Evolutionary conservation across 2,113 vertebrate species (phyloP).

Genomic region (Collichthys lucidus): DNA sequence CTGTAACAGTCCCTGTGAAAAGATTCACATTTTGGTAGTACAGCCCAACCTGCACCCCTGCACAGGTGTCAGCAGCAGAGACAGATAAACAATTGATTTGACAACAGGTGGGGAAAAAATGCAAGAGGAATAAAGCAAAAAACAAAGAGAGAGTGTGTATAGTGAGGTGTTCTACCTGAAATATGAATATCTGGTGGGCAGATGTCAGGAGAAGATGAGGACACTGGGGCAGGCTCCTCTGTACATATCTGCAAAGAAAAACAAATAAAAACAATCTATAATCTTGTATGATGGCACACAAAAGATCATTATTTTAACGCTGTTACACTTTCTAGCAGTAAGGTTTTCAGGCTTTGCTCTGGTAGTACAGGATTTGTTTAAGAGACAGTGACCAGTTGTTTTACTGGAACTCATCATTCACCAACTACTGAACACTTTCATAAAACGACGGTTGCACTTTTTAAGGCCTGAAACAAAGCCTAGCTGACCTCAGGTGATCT

Average conservation of each 20-base stretch:
- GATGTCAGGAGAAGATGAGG: constrained; percentile 86
- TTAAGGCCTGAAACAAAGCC: neutral
- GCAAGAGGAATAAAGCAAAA: neutral
- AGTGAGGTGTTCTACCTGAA: constrained; percentile 59
- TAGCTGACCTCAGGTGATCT: constrained; percentile 87
- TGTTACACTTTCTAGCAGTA: neutral
- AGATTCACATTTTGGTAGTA: too few relatives aligned
- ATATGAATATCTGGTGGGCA: constrained; percentile 86
- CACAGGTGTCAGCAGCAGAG: neutral
- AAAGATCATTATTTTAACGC: neutral
- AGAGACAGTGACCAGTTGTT: neutral
- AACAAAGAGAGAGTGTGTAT: too few relatives aligned
- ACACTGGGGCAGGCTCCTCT: constrained; percentile 83
- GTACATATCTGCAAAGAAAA: constrained; percentile 80
- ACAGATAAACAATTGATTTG: too few relatives aligned
- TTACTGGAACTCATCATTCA: neutral
- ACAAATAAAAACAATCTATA: neutral
- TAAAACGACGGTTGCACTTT: too few relatives aligned
- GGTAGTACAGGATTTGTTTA: neutral
- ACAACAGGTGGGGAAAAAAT: neutral
- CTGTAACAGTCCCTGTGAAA: too few relatives aligned
- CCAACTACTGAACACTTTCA: neutral
- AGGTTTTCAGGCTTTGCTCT: too few relatives aligned
- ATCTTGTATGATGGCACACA: neutral
- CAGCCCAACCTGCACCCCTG: too few relatives aligned